Conservation (phyloP, 2,888 invertebrate genomes). For the Elgonia sp. region DNA sequence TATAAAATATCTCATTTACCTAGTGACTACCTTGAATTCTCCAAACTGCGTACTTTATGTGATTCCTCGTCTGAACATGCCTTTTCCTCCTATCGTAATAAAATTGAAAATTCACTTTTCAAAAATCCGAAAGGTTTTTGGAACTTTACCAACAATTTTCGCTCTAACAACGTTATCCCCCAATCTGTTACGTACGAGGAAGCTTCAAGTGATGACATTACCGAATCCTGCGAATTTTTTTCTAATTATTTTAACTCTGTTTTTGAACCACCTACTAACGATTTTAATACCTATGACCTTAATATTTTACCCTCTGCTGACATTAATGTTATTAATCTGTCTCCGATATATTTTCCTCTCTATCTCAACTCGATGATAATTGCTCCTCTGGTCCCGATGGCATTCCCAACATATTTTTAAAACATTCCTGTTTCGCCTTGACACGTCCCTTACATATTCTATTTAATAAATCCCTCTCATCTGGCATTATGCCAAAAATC, state of each 20-base stretch:
- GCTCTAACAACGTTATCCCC: slow-evolving; percentile 1
- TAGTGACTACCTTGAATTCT: background rate
- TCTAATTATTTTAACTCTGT: slow-evolving; percentile 14
- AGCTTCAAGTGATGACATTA: background rate
- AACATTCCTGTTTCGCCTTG: too few species aligned
- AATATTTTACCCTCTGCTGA: too few species aligned
- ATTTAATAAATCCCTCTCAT: too few species aligned
- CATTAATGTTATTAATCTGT: too few species aligned
- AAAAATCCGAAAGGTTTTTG: slow-evolving; percentile 27
- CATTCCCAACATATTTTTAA: too few species aligned
- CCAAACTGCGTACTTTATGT: background rate
- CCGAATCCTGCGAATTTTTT: slow-evolving; percentile 20
- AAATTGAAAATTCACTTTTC: background rate
- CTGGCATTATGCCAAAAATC: too few species aligned
- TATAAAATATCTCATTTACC: background rate
- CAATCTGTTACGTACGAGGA: background rate
- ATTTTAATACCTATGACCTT: too few species aligned
- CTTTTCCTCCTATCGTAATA: background rate
- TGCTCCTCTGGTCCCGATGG: too few species aligned
- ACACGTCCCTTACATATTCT: too few species aligned
- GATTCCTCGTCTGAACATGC: background rate
- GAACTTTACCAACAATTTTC: slow-evolving; percentile 23
- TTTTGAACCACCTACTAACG: background rate
- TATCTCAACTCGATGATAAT: too few species aligned
- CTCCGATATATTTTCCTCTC: too few species aligned